Evolutionary conservation across 2,113 vertebrate species (phyloP), one percentile per base, ranked within the genome.

Genomic region (Mugil cephalus): DNA sequence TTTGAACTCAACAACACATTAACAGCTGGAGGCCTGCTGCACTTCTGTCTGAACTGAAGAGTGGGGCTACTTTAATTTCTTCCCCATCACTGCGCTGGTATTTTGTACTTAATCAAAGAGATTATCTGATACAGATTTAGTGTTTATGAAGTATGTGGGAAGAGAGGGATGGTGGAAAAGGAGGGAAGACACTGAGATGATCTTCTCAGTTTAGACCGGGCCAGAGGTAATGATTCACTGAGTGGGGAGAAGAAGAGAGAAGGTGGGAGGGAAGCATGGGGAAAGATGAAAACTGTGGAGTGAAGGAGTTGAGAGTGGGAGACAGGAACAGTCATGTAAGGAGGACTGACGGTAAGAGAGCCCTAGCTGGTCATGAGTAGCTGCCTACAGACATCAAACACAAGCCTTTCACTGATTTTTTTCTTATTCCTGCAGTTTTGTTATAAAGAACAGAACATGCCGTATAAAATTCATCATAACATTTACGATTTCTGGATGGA

Each of bases 71-170:
- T 51, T 42, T 4, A 30, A 62, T 51, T 53, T 46, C 46, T 13
- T 13, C 10, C 6, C 11, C 4, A 40, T 30, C 15, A 17, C 38
- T n/a, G 15, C 9, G 24, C 58, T 35, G n/a, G 40, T 10, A 17
- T 35, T 18, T 53, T 19, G 40, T n/a, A 5, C 19, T 4, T 13
- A 52, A 60, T 45, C 38, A 4, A 12, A 40, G 21, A 47, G 15
- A 45, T 69, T 66, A 69, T 61, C 40, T 17, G 39, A 52, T 7
- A 73, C 48, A 67, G 76, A 69, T 38, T 36, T 10, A 6, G 36
- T 4, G 24, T 71, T 83, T 42, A 74, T 74, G 52, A 69, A 18
- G 51, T 62, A 43, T 60, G 45, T 38, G 38, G 42, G 38, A 19
- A 38, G 12, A 70, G 52, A 54, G 12, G 15, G 14, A 56, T 19